Evolutionary conservation across 2,888 invertebrate species (phyloP), one percentile per base, ranked within the genome.

Genomic region (Malthinus flaveolus): DNA sequence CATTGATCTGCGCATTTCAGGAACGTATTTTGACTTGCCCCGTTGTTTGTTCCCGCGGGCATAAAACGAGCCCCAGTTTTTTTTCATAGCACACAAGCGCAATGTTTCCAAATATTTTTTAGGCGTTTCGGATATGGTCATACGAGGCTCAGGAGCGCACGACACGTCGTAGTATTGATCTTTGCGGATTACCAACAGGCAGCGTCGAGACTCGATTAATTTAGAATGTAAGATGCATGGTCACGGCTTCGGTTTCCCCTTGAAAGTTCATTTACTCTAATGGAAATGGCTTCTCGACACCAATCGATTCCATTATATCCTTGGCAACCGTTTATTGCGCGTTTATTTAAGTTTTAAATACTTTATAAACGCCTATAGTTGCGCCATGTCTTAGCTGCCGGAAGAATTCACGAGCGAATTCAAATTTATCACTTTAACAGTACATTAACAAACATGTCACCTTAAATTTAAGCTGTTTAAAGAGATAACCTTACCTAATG

Each of bases 191-290:
- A 60, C 52, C 39, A 48, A 50, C 51, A 49, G 47, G 54, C 49
- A 54, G 48, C 62, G 59, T 34, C 59, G 64, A 65, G 66, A 68
- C 68, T 66, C 64, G 69, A 71, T 71, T 72, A 72, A 72, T 71
- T 72, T 68, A 65, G 67, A 73, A 71, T 69, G 72, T 70, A 67
- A 72, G 73, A 73, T 71, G 73, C 73, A 74, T 70, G 73, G 74
- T 75, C 74, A 75, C 74, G 74, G 74, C 72, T 74, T 71, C 72
- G 70, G 66, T 71, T 72, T 74, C 71, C 73, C 75, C 73, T 74
- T 73, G 75, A 72, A 71, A 72, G 73, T 74, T 74, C 75, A 71
- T 73, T 75, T 73, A 71, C 72, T 73, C 69, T 70, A 67, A 66
- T 66, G 62, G 67, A 65, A 65, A 70, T 68, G 68, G 71, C 67